Evolutionary conservation across 1,140 invertebrate genomes (phyloP).

Genomic region (Zaprionus taronus): DNA sequence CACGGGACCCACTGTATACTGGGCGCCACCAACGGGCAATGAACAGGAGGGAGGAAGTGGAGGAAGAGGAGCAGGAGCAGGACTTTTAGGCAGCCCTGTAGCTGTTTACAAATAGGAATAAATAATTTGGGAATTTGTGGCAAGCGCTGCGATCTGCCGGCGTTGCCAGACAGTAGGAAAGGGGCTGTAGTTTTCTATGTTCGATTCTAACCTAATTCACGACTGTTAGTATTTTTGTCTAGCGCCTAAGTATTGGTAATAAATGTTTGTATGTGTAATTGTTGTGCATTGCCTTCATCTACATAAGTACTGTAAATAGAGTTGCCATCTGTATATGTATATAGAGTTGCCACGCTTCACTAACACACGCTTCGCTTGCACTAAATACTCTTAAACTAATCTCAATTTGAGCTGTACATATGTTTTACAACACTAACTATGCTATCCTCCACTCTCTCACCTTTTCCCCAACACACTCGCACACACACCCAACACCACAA

Average conservation of each 20-base stretch:
- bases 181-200: constrained; percentile 24
- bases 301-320: constrained; percentile 20
- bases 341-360: neutral
- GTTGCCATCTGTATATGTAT: neutral
- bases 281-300: constrained; percentile 65
- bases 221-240: constrained; percentile 59
- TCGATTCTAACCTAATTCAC: constrained; percentile 46
- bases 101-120: constrained; percentile 8
- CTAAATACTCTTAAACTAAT: constrained; percentile 8
- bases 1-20: constrained; percentile 89
- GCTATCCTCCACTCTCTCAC: constrained; percentile 48
- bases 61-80: constrained; percentile 15
- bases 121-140: constrained; percentile 28
- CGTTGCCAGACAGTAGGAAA: constrained; percentile 22
- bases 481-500: constrained; percentile 13
- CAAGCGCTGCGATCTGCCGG: neutral
- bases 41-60: constrained; percentile 8
- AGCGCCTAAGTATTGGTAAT: constrained; percentile 59
- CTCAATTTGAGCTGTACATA: constrained; percentile 64
- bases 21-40: constrained; percentile 84
- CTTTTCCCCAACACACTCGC: constrained; percentile 10
- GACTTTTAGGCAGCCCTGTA: constrained; percentile 50
- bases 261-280: constrained; percentile 72
- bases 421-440: constrained; percentile 56
- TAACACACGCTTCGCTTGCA: constrained; percentile 29